Evolutionary conservation across 2,113 vertebrate genomes (phyloP), one percentile per base, ranked within the genome.

Genomic region (Lethenteron reissneri): DNA sequence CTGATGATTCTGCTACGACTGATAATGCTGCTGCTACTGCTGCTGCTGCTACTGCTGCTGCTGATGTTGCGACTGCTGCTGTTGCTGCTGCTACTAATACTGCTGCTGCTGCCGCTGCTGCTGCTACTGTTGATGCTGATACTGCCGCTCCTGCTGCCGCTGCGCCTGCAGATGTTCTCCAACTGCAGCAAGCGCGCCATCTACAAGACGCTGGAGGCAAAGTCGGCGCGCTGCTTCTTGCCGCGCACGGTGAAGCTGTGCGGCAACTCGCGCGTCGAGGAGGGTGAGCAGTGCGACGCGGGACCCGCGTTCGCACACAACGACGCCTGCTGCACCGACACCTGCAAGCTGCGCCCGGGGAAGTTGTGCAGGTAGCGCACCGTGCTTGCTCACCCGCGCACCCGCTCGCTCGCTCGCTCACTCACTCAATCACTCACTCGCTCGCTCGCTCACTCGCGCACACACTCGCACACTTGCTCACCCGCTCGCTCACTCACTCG

Each of bases 211-310:
- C 80, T 97, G 74, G 80, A 82, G 73, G 79, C 79, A 75, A 96
- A 94, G 77, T 85, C 92, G 58, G 83, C 83, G 4, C 71, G 83
- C 70, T 99, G 92, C 79, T 99, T 99, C 77, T 85, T 85, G 70
- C 85, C 87, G 75, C 87, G 88, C 76, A 95, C 86, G 83, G 94
- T 87, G 75, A 91, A 88, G 74, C 87, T 97, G 58, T 99, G 94
- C 58, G 94, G 94, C 10, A 99, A 99, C 80, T 99, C 91, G 21
- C 80, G 94, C 57, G 94, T 99, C 76, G 94, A 99, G 56, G 84
- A 87, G 11, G 92, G 86, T 0, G 94, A 99, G 74, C 83, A 99
- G 25, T 99, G 94, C 0, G 94, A 99, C 74, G 90, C 94, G 0
- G 94, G 94, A 59, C 84, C 97, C 60, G 79, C 95, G 75, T 80